phyloP scores from a whole-genome alignment of 1,140 invertebrate genomes.

The Tetragonula clypearis region DNA sequence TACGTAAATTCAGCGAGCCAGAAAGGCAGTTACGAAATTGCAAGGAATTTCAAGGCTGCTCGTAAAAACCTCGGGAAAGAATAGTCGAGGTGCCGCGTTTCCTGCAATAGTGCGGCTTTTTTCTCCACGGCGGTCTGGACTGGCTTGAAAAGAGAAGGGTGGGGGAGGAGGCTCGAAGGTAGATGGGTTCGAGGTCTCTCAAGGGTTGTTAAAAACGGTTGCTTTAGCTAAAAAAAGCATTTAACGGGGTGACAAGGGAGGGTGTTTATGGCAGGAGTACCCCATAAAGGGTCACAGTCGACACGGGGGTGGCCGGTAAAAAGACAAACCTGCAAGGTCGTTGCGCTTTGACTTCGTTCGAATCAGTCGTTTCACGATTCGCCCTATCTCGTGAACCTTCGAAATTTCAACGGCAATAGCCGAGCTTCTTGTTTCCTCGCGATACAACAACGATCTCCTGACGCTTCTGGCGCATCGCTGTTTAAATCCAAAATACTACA shows the following conservation, averaged over 20 bases:
- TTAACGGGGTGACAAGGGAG: slow-evolving; percentile 73
- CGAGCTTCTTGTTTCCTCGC: slow-evolving; percentile 9
- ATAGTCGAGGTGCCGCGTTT: slow-evolving; percentile 71
- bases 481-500: not conserved
- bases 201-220: slow-evolving; percentile 77
- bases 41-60: slow-evolving; percentile 76
- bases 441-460: not conserved
- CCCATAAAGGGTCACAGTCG: slow-evolving; percentile 53
- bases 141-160: not conserved
- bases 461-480: not conserved
- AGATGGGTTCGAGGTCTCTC: slow-evolving; percentile 55
- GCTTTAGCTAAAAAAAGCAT: slow-evolving; percentile 69
- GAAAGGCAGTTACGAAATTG: slow-evolving; percentile 70
- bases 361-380: slow-evolving; percentile 39
- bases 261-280: slow-evolving; percentile 72
- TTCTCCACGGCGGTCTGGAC: slow-evolving; percentile 54
- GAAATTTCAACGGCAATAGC: slow-evolving; percentile 9
- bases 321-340: slow-evolving; percentile 45
- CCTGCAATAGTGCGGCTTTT: slow-evolving; percentile 79
- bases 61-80: slow-evolving; percentile 71
- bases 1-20: slow-evolving; percentile 60
- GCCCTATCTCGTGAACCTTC: slow-evolving; percentile 34
- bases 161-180: slow-evolving; percentile 17
- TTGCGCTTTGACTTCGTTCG: slow-evolving; percentile 32
- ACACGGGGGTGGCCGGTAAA: slow-evolving; percentile 34